phyloP scores from a whole-genome alignment of 1,140 invertebrate species.

The Harpegnathos saltator region DNA sequence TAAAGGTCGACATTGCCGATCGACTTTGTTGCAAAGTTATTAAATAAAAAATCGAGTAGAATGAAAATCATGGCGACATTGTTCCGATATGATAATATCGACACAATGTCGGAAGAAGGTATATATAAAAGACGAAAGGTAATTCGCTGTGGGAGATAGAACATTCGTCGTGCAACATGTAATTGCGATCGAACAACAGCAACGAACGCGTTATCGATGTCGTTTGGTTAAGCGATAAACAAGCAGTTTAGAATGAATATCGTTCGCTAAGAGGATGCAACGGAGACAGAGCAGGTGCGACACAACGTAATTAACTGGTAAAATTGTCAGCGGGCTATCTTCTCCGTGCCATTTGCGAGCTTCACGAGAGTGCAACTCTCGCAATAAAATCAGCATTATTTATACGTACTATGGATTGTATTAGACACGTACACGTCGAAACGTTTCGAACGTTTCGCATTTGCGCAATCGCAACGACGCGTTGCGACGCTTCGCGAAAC shows the following conservation, averaged over 20 bases:
- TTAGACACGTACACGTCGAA: not conserved
- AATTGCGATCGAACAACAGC: not conserved
- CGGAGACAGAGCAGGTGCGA: no score
- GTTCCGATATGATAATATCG: no score
- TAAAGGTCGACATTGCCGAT: no score
- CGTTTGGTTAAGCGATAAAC: not conserved
- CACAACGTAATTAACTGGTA: slow-evolving; percentile 19
- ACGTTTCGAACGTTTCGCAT: not conserved
- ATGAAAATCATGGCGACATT: no score
- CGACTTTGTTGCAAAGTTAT: no score
- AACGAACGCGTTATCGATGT: not conserved
- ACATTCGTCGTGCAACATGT: no score
- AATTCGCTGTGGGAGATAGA: no score
- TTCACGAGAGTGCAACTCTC: not conserved
- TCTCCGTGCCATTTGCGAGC: not conserved
- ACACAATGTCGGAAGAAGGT: no score
- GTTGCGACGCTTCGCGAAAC: not conserved
- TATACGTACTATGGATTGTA: not conserved
- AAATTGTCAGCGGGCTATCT: not conserved
- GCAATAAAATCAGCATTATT: slow-evolving; percentile 12
- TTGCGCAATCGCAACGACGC: not conserved
- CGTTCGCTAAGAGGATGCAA: not conserved
- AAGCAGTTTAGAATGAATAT: slow-evolving; percentile 11
- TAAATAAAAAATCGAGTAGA: no score
- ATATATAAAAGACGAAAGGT: no score